Evolutionary conservation across 2,113 vertebrate species (phyloP).

Genomic region (Clupea harengus): DNA sequence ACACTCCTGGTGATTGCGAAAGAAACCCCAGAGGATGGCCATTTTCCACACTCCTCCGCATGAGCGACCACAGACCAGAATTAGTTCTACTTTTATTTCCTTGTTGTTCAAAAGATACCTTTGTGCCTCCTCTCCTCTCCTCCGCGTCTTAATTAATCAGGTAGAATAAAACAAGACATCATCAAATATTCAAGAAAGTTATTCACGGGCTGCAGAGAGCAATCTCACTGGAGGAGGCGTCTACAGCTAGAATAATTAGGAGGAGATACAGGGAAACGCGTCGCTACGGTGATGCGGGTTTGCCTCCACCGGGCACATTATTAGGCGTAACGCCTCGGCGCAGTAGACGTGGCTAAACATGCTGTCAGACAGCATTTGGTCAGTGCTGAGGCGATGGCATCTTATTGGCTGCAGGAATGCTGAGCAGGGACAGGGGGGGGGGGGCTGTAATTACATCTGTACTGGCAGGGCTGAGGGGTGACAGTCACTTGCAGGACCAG

Average conservation of each 20-base stretch:
- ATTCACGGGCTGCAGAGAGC: not conserved
- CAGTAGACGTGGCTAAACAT: not conserved
- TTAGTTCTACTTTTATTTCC: no score
- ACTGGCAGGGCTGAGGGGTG: conserved; percentile 28
- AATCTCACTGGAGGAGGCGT: no score
- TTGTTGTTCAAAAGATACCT: no score
- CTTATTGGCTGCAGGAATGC: conserved; percentile 36
- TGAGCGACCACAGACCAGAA: not conserved
- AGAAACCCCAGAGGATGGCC: no score
- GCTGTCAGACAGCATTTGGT: not conserved
- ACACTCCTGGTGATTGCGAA: not conserved
- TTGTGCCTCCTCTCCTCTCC: no score
- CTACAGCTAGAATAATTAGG: no score
- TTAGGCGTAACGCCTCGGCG: no score
- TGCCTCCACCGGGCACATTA: no score
- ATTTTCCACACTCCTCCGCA: not conserved
- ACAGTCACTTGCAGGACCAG: conserved; percentile 22
- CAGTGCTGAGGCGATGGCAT: not conserved
- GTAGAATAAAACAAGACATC: conserved; percentile 27
- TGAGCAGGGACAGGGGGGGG: conserved; percentile 35
- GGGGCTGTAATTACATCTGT: conserved; percentile 41
- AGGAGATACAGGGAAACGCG: no score
- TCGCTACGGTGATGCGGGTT: no score
- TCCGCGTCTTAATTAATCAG: conserved; percentile 5
- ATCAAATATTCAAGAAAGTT: conserved; percentile 29